These are phyloP conservation scores for Tenthredo mesomela DNA, from an alignment of 2,888 invertebrate genomes.

Conservation along the genomic window DNA sequence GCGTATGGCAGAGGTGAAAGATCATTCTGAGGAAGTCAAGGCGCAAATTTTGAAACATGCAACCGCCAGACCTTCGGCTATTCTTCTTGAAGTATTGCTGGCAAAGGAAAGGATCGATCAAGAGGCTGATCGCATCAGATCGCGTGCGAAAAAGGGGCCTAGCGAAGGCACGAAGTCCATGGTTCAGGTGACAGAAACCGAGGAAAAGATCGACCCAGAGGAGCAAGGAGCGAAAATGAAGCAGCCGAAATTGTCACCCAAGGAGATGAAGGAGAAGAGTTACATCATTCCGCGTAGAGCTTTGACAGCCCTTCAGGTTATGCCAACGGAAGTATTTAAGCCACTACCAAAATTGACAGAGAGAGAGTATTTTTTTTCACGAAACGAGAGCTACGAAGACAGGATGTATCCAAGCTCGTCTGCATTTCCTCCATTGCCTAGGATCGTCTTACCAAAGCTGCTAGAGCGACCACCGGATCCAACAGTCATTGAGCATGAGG, in stretches of 20 bases:
- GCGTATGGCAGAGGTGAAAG: background rate
- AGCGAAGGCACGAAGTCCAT: slow-evolving; percentile 2
- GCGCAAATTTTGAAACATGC: slow-evolving; percentile 2
- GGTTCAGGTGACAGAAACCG: slow-evolving; percentile 19
- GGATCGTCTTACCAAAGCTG: slow-evolving; percentile 13
- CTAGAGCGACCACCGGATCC: slow-evolving; percentile 21
- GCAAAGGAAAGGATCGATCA: slow-evolving; percentile 2
- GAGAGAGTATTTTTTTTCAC: background rate
- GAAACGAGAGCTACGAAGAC: slow-evolving; percentile 8
- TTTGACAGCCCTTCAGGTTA: slow-evolving; percentile 20
- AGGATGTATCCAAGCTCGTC: slow-evolving; percentile 15
- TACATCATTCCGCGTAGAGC: background rate
- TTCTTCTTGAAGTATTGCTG: background rate
- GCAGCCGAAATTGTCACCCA: background rate
- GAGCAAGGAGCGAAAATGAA: background rate
- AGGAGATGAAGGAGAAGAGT: background rate
- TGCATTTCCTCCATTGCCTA: slow-evolving; percentile 20
- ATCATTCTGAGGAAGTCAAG: background rate
- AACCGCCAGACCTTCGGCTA: slow-evolving; percentile 3
- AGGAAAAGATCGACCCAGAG: slow-evolving; percentile 26
- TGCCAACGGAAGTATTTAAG: background rate
- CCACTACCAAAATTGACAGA: slow-evolving; percentile 7
- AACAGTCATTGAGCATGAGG: background rate
- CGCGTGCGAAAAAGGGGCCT: slow-evolving; percentile 22
- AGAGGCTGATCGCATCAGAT: slow-evolving; percentile 32